Evolutionary conservation across 2,888 invertebrate species (phyloP), one percentile per base, ranked within the genome.

Genomic region (Xylota sylvarum): DNA sequence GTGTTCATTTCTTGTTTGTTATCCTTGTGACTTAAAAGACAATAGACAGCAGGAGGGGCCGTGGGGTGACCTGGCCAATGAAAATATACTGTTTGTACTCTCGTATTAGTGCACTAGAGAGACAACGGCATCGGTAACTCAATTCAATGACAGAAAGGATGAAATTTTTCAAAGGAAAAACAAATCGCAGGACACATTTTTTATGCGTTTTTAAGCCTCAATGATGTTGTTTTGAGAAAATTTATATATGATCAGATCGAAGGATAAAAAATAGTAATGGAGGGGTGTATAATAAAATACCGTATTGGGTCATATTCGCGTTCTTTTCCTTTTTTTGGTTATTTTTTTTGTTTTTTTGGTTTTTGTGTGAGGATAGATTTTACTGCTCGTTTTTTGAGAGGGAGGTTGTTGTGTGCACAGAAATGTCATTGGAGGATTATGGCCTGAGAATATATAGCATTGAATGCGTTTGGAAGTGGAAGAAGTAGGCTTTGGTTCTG

Each of bases 201-300:
- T 83, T 83, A 83, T 83, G 72, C 72, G 78, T 60, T 83, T 78
- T 73, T 83, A 83, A 83, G 78, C 78, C 78, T 67, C 67, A 83
- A 83, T 78, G 60, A 73, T 78, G 65, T 83, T 78, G 72, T 83
- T 83, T 72, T 9, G 48, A 19, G 52, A 58, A 56, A 73, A 60
- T 72, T 70, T 77, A 77, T 77, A 72, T 37, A 37, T 48, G 79
- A 72, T 72, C 56, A 37, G 37, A 65, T 65, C 60, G 55, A 27
- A 65, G 50, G 73, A 56, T 65, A 58, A 72, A n/a, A 72, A 72
- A 72, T 60, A 72, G 72, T 60, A 35, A 72, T 35, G n/a, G 48
- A 37, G 40, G 23, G 56, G 35, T 6, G 23, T 67, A 43, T 56
- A 65, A 65, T 23, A 46, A 65, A 37, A 37, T 35, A 48, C 56